phyloP scores from a whole-genome alignment of 2,797 vertebrate genomes.

The Sorex maritimensis region DNA sequence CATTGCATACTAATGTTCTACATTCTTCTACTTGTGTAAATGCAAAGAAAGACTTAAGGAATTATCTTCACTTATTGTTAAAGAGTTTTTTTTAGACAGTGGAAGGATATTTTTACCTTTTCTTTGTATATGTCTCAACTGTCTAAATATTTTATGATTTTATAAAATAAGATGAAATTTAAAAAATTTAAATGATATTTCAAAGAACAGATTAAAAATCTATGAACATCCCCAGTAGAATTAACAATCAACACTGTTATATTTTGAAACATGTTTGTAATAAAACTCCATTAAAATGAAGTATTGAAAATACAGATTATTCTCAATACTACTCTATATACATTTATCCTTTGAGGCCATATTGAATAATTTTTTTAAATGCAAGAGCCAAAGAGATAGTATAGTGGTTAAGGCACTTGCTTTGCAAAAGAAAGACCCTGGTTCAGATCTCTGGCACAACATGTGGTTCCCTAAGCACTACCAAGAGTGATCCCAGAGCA shows the following conservation, averaged over 20 bases:
- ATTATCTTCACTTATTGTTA: constrained; percentile 35
- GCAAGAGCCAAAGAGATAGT: too few relatives aligned
- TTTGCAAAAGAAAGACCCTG: too few relatives aligned
- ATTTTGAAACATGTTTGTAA: constrained; percentile 11
- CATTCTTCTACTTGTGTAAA: too few relatives aligned
- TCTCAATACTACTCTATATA: not conserved
- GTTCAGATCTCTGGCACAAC: too few relatives aligned
- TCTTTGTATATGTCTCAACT: not conserved
- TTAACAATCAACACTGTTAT: constrained; percentile 17
- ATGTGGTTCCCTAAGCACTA: too few relatives aligned
- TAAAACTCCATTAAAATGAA: constrained; percentile 41
- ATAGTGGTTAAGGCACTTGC: too few relatives aligned
- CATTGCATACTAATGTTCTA: too few relatives aligned
- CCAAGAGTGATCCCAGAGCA: too few relatives aligned
- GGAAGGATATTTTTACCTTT: not conserved
- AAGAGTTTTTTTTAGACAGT: not conserved
- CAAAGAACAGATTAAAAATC: constrained; percentile 40
- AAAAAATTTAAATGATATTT: not conserved
- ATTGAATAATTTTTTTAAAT: not conserved
- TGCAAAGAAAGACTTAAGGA: not conserved
- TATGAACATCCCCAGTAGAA: constrained; percentile 9
- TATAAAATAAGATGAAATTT: not conserved
- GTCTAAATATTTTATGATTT: constrained; percentile 14
- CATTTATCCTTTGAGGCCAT: not conserved
- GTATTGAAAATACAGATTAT: not conserved